A percentile compares a stretch with the other conserved stretches of the same genome.
Conservation (phyloP, 2,797 vertebrate species). For the Sitta carolinensis region DNA sequence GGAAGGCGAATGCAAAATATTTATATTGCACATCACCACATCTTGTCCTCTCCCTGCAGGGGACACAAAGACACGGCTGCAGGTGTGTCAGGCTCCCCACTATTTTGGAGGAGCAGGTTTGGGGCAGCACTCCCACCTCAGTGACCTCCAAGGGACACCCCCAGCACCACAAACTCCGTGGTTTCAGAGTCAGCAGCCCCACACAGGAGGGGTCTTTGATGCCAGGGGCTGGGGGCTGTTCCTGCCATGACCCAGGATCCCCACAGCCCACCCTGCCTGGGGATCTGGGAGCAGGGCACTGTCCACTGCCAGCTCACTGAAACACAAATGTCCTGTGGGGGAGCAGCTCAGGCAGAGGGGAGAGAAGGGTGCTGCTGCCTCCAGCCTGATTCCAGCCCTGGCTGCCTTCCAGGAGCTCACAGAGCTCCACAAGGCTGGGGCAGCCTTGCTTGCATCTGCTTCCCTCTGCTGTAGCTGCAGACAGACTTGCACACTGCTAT, state of each 20-base stretch:
- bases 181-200: not conserved
- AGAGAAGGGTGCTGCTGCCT: not conserved
- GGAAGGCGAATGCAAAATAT: not conserved
- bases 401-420: conserved; percentile 48
- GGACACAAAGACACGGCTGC: fast-evolving
- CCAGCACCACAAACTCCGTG: not conserved
- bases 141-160: not conserved
- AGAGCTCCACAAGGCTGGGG: not conserved
- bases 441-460: conserved; percentile 24
- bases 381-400: conserved; percentile 25
- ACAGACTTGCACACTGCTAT: not conserved
- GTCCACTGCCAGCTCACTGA: not conserved
- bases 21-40: fast-evolving
- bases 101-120: not conserved
- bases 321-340: not conserved
- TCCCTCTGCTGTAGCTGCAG: conserved; percentile 18
- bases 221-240: not conserved
- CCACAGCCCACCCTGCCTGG: not conserved
- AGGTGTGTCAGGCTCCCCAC: fast-evolving
- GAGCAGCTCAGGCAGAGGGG: conserved; percentile 7
- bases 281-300: not conserved
- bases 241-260: not conserved
- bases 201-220: not conserved
- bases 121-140: not conserved
- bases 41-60: no score